Base-by-base conservation (phyloP, 2,888 invertebrate genomes). In the Philonicus albiceps region DNA sequence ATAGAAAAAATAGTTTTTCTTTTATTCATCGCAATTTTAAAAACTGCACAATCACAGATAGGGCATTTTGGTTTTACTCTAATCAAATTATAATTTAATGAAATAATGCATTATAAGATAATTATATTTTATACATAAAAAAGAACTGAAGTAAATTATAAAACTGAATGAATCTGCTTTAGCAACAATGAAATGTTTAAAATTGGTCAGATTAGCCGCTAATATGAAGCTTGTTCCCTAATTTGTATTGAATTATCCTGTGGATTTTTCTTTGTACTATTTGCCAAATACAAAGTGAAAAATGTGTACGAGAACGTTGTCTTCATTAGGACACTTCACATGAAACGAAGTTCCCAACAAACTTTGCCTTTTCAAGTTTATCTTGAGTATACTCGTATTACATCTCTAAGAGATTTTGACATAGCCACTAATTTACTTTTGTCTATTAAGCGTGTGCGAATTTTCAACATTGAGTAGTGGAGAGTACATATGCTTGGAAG, bases 121-220 rank as follows among this genome's bases (percentile, higher is more conserved):
- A 64, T 64, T 13, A 64, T 22, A 19, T 13, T 22, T 64, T 13
- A 13, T 3, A 64, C 64, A 49, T 37, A 30, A 75, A 73, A 81
- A 87, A 75, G 16, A 86, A 87, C 87, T 87, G 87, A 87, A 87
- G 83, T 84, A 87, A 87, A 87, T 85, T 86, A 87, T 87, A 87
- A 87, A 87, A 87, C 87, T 87, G 87, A 87, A 86, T 80, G 72
- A 19, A 40, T 31, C 16, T 76, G 13, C 8, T 86, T 19, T 31
- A 31, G 5, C 19, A 37, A 53, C 74, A 27, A 30, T 73, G 27
- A 73, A 27, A 73, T 73, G 31, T 73, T 31, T 27, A 73, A 74
- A 74, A 34, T n/a, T 74, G 34, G 31, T 74, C 30, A 43, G 3
- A 43, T 16, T 30, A 30, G 1, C 4, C 5, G 6, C 19, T 73